Conservation (phyloP, 2,113 vertebrate species). For the Cheilinus undulatus region DNA sequence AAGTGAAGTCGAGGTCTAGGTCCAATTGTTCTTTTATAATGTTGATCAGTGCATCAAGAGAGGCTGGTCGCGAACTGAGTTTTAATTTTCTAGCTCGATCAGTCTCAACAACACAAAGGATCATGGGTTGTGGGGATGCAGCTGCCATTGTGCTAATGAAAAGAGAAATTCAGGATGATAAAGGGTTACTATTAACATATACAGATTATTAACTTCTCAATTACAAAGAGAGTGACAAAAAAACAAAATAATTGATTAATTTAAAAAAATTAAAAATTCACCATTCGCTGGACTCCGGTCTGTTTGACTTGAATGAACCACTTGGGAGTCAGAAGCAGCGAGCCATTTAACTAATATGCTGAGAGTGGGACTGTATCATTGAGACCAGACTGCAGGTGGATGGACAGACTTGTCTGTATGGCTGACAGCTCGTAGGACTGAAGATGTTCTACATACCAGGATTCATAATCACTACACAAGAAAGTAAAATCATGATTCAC, state of each 20-base stretch:
- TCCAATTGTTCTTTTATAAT: constrained; percentile 18
- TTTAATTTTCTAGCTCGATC: not conserved
- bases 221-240: not conserved
- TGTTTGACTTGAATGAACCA: constrained; percentile 38
- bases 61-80: constrained; percentile 12
- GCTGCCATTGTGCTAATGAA: constrained; percentile 18
- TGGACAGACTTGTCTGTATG: constrained; percentile 3
- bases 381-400: constrained; percentile 13
- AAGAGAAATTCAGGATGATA: not conserved
- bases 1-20: constrained; percentile 24
- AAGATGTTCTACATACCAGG: too few relatives aligned
- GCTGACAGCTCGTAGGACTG: constrained; percentile 18
- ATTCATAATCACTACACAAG: too few relatives aligned
- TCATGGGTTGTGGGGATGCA: constrained; percentile 8
- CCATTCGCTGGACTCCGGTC: constrained; percentile 1
- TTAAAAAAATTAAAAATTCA: not conserved
- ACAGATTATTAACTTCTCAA: not conserved
- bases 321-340: constrained; percentile 47
- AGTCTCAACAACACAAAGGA: constrained; percentile 23
- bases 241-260: not conserved
- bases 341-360: constrained; percentile 34
- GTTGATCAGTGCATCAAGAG: constrained; percentile 25
- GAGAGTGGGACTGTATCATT: constrained; percentile 34
- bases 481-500: too few relatives aligned
- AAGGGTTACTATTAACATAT: not conserved